These are phyloP conservation scores for Ophion obscuratus DNA, from an alignment of 2,888 invertebrate species.

Conservation along the genomic window DNA sequence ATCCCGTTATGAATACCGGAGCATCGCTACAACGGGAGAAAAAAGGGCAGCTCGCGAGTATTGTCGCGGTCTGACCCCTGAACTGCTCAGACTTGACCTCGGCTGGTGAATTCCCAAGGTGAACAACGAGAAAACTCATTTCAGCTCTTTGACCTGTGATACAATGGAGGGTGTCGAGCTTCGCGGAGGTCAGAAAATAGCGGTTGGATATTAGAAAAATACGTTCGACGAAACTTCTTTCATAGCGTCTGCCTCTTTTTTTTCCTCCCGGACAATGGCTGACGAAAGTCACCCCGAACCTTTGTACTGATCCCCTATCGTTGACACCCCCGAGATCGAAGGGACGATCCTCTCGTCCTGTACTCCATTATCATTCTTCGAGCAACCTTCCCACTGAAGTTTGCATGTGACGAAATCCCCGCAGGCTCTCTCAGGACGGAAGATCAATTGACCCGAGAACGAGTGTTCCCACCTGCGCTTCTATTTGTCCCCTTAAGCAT, in stretches of 20 bases:
- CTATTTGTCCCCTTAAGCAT: no score
- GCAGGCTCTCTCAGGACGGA: not conserved
- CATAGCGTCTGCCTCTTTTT: slow-evolving; percentile 6
- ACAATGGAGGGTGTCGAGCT: slow-evolving; percentile 40
- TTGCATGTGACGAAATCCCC: not conserved
- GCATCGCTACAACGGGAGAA: slow-evolving; percentile 9
- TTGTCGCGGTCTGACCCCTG: slow-evolving; percentile 13
- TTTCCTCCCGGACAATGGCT: slow-evolving; percentile 29
- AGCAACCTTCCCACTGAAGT: not conserved
- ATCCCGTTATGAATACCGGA: slow-evolving; percentile 12
- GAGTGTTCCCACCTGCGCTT: not conserved
- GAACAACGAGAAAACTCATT: slow-evolving; percentile 46
- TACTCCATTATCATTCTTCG: slow-evolving; percentile 13
- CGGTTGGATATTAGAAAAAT: slow-evolving; percentile 46
- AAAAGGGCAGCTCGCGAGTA: slow-evolving; percentile 11
- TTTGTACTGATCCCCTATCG: not conserved
- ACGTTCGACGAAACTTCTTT: slow-evolving; percentile 16
- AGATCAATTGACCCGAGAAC: not conserved
- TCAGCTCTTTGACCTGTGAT: slow-evolving; percentile 40
- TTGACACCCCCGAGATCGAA: slow-evolving; percentile 20
- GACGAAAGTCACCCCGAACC: not conserved
- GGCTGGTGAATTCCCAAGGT: slow-evolving; percentile 22
- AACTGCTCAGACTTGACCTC: slow-evolving; percentile 32
- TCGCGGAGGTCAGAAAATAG: slow-evolving; percentile 2
- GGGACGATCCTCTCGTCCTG: slow-evolving; percentile 7